Evolutionary conservation across 2,113 vertebrate species (phyloP), one percentile per base, ranked within the genome.

Genomic region (Mola mola): DNA sequence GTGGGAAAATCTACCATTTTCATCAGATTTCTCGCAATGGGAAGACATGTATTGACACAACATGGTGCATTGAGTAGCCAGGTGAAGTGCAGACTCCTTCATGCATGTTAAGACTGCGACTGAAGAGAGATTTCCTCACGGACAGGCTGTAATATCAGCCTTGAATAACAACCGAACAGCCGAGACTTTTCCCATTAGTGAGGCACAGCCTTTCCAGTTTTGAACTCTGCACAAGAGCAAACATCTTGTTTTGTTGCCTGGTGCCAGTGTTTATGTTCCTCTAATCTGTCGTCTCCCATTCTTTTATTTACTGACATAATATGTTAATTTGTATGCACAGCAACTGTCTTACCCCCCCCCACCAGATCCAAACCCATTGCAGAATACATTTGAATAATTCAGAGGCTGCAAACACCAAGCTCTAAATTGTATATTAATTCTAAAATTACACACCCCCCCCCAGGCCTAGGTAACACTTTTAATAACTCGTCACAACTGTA

Each of bases 391-490:
- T 90, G 63, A 89, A 88, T 87, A 84, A 88, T 90, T 89, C 78
- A 87, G 60, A 56, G 61, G 70, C 60, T 68, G 84, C 74, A 87
- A 85, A 87, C 83, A 82, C 72, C 62, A 21, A 68, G 60, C 71
- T 78, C 76, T 88, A 90, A 91, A 91, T 79, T 87, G 82, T 83
- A 84, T 86, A 86, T 88, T 90, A 84, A 91, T 89, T 88, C 81
- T 84, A 80, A 83, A 89, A 87, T 86, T 71, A 87, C 74, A 75
- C 77, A 61, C 58, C 59, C 37, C 66, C 75, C 78, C 75, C 68
- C 47, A 82, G 75, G 79, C 63, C 62, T 17, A 28, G 38, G 72
- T 59, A 85, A 41, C 83, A 88, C 57, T 86, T 89, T 87, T 84
- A 86, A 87, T 85, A 90, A 88, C 56, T 67, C 69, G 33, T 77